Evolutionary conservation across 1,140 invertebrate species (phyloP), one percentile per base, ranked within the genome.

Genomic region (Periplaneta americana): DNA sequence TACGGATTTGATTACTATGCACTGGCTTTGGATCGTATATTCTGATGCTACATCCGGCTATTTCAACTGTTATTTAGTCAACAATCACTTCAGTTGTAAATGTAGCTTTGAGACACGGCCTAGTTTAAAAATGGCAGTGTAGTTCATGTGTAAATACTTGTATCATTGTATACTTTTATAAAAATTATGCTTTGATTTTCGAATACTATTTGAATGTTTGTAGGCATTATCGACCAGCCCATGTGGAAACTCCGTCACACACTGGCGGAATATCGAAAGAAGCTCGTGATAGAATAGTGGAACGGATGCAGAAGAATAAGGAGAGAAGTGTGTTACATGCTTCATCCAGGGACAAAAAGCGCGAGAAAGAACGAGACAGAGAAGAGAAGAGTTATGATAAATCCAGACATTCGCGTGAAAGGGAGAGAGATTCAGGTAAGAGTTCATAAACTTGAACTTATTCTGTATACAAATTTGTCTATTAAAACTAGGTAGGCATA

Each of bases 241-340:
- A 93, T 84, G 93, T 95, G 85, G 98, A 99, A 89, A 98, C 97
- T 11, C 98, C 98, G 0, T 96, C 97, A 0, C 93, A 98, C 85
- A 98, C 97, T 8, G 97, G 97, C 48, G 97, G 97, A 34, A 94
- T 98, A 4, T 95, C 94, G 57, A 91, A 92, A 80, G 93, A 95
- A 87, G 96, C 96, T 0, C 90, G 92, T 83, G 91, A 94, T 84
- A 90, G 94, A 83, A 89, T 96, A 83, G 88, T 94, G 37, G 90
- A 94, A 83, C 90, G 95, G 79, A 87, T 95, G 84, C 89, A 91
- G 84, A 87, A 87, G 82, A 90, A 93, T 39, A 89, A 89, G 82
- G 88, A 93, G 13, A 88, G 90, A 80, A 90, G 90, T 37, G 87
- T 91, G 28, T 28, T 66, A n/a, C 87, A 89, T 85, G 88, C 88